These are phyloP conservation scores for Pocillopora meandrina DNA, from an alignment of 92 coral and sea anemone genomes.

Conservation along the genomic window DNA sequence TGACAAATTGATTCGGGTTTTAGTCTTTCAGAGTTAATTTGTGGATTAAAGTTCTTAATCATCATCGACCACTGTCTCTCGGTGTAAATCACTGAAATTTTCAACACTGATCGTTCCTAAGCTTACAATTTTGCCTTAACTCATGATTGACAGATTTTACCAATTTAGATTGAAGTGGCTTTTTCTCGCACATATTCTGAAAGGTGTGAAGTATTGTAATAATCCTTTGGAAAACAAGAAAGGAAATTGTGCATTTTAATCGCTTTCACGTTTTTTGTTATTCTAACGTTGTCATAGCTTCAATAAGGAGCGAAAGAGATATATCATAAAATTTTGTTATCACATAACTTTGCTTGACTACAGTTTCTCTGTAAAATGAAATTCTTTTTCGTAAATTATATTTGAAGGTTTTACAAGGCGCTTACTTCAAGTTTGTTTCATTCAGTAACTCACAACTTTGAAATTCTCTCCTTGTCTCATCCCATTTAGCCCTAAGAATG, in stretches of 20 bases:
- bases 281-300: neutral
- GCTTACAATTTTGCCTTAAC: neutral
- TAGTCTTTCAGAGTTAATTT: neutral
- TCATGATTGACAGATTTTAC: neutral
- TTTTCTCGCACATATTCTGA: neutral
- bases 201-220: neutral
- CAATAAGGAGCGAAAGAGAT: too few species aligned
- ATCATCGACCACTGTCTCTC: neutral
- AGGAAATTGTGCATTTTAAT: slow-evolving; percentile 5
- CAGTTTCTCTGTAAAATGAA: too few species aligned
- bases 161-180: neutral
- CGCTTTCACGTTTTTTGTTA: neutral
- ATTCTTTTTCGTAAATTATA: too few species aligned
- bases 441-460: too few species aligned
- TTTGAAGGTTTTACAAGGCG: too few species aligned
- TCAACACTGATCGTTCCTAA: too few species aligned
- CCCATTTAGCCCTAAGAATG: too few species aligned
- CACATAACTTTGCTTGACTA: too few species aligned
- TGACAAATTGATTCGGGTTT: neutral
- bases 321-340: too few species aligned
- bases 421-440: too few species aligned
- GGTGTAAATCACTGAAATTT: neutral
- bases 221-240: slow-evolving; percentile 7
- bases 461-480: too few species aligned
- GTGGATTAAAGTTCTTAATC: neutral